Conservation (phyloP, 2,888 invertebrate species). For the Stictocephala bisonia region DNA sequence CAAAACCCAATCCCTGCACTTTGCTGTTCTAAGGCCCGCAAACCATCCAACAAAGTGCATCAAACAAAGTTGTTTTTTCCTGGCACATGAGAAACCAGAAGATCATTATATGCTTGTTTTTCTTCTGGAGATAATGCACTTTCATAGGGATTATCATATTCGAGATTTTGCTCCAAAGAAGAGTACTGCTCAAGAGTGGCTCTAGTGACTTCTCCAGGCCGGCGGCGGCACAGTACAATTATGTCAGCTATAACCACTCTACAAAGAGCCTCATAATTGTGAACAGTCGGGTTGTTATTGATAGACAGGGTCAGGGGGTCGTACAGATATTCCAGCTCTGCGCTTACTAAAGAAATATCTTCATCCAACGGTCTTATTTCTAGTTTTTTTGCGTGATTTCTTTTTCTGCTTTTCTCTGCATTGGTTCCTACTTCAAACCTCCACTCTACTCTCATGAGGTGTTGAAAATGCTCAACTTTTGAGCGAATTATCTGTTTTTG, state of each 20-base stretch:
- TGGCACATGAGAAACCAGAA: constrained; percentile 26
- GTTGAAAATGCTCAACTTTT: constrained; percentile 6
- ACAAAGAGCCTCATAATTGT: constrained; percentile 9
- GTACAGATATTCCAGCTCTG: constrained; percentile 8
- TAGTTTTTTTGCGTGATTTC: not conserved
- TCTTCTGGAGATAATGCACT: not conserved
- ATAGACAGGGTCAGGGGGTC: not conserved
- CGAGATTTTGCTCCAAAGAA: not conserved
- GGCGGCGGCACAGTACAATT: constrained; percentile 17
- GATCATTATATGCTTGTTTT: not conserved
- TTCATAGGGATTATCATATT: not conserved
- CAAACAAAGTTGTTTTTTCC: constrained; percentile 26
- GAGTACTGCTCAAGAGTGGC: constrained; percentile 1
- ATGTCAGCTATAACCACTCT: constrained; percentile 14
- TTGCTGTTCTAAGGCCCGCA: too few relatives aligned
- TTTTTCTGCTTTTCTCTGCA: constrained; percentile 33
- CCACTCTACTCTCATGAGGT: constrained; percentile 18
- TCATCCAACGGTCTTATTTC: constrained; percentile 18
- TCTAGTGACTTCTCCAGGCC: constrained; percentile 26
- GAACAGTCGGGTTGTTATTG: not conserved
- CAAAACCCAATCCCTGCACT: too few relatives aligned
- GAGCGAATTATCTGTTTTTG: not conserved
- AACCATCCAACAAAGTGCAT: too few relatives aligned
- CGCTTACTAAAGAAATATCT: not conserved
- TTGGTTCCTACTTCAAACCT: constrained; percentile 15